Evolutionary conservation across 2,888 invertebrate genomes (phyloP), one percentile per base, ranked within the genome.

Genomic region (Clunio marinus): DNA sequence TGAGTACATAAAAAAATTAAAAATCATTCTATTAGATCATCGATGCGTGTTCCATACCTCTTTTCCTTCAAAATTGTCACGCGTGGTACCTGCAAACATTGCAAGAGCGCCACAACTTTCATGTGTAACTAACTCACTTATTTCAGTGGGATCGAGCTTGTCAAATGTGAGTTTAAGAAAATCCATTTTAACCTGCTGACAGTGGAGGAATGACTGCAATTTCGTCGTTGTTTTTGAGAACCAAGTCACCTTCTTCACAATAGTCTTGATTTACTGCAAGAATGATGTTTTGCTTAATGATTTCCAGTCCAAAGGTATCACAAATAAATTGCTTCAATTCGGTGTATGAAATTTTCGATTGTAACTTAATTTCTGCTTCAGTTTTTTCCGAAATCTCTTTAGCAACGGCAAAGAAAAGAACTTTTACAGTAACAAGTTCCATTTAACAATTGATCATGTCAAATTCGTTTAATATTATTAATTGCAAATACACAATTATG

Each of bases 131-230:
- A 86, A 77, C 32, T 86, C 81, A 37, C 83, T 84, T 60, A 93
- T 84, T 35, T 82, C 81, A 45, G 86, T 87, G 2, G 92, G 80
- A 67, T 85, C 83, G 45, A 96, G 78, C 73, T 84, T 84, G 41
- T 87, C 85, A 0, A 82, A 75, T 0, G 86, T 84, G 58, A 96
- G 76, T 74, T 88, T 84, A 17, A 92, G 74, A 72, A 84, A 81
- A 80, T 93, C 86, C 86, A 89, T 91, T 22, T 81, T 84, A 90
- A 73, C 96, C 96, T 73, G 96, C 96, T 80, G 96, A 96, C 63
- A 97, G 82, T 0, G 96, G 96, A 66, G 96, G 96, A 75, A 97
- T 96, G 13, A 96, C 83, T 70, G 96, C 96, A 70, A 96, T 83
- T 77, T 87, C 89, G 81, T 96, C 95, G 70, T 84, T 86, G 25